phyloP scores from a whole-genome alignment of 2,113 vertebrate genomes.

The Forbesichthys papilliferus region DNA sequence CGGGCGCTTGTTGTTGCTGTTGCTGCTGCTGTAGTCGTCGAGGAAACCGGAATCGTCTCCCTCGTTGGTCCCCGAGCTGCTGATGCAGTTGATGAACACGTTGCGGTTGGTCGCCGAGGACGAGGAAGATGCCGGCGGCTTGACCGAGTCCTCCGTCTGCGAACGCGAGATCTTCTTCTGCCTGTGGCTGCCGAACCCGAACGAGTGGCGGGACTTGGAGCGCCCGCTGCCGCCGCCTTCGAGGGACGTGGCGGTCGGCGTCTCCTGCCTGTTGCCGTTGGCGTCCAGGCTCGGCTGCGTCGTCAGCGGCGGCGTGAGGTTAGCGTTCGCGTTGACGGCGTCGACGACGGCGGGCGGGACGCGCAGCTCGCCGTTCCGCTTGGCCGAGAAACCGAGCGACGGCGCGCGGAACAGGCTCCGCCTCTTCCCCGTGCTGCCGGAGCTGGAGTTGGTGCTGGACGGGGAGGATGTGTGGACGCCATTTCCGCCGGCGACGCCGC shows the following conservation, averaged over 20 bases:
- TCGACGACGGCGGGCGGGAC: constrained; percentile 53
- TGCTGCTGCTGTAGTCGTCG: constrained; percentile 82
- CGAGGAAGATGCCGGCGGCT: constrained; percentile 68
- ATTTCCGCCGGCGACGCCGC: constrained; percentile 76
- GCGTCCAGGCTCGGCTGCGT: constrained; percentile 47
- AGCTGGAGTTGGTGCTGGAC: constrained; percentile 96
- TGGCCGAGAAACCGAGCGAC: constrained; percentile 89
- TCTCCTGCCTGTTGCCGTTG: constrained; percentile 76
- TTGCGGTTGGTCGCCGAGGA: constrained; percentile 82
- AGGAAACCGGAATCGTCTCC: constrained; percentile 93
- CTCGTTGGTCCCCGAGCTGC: constrained; percentile 88
- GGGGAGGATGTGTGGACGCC: constrained; percentile 93
- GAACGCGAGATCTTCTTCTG: constrained; percentile 93
- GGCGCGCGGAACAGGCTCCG: constrained; percentile 92
- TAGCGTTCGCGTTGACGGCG: constrained; percentile 54
- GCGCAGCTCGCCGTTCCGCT: constrained; percentile 78
- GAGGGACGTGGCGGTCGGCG: constrained; percentile 53
- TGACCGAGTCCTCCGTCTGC: constrained; percentile 92
- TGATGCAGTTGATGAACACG: constrained; percentile 95
- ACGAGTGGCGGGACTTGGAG: constrained; percentile 84
- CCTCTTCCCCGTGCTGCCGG: constrained; percentile 92
- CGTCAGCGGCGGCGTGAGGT: constrained; percentile 62
- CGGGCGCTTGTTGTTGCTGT: constrained; percentile 74
- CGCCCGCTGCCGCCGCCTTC: constrained; percentile 76
- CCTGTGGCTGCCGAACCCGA: constrained; percentile 84